phyloP scores from a whole-genome alignment of 2,797 vertebrate genomes.

The Paguma larvata region DNA sequence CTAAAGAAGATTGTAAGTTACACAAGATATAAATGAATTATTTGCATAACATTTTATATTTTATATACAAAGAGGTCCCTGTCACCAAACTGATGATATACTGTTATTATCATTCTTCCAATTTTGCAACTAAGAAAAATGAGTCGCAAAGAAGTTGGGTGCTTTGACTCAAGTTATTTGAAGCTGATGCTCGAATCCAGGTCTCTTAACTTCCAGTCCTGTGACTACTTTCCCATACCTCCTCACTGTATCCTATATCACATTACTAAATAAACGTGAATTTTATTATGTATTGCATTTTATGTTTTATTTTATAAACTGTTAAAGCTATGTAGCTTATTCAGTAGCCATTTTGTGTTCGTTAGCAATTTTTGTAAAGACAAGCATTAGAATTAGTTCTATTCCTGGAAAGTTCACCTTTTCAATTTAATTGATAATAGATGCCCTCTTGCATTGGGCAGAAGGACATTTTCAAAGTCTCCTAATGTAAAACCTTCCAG shows the following conservation, averaged over 20 bases:
- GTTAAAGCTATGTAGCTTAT: background rate
- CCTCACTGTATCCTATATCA: background rate
- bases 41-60: background rate
- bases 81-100: background rate
- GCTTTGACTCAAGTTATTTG: background rate
- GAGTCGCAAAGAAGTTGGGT: background rate
- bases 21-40: background rate
- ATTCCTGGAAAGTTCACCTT: conserved; percentile 5
- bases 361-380: conserved; percentile 20
- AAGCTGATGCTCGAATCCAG: background rate
- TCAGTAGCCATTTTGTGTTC: background rate
- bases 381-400: conserved; percentile 25
- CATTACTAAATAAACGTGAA: conserved; percentile 44
- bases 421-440: conserved; percentile 48
- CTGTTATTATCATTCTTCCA: background rate
- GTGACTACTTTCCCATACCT: conserved; percentile 28
- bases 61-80: background rate
- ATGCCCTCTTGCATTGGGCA: background rate
- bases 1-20: conserved; percentile 45
- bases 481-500: background rate
- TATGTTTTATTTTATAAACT: conserved; percentile 61
- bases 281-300: conserved; percentile 51
- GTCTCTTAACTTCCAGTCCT: background rate
- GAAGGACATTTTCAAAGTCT: conserved; percentile 2
- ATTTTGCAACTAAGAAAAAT: background rate